phyloP scores from a whole-genome alignment of 2,888 invertebrate species.

The Margaritifera margaritifera region DNA sequence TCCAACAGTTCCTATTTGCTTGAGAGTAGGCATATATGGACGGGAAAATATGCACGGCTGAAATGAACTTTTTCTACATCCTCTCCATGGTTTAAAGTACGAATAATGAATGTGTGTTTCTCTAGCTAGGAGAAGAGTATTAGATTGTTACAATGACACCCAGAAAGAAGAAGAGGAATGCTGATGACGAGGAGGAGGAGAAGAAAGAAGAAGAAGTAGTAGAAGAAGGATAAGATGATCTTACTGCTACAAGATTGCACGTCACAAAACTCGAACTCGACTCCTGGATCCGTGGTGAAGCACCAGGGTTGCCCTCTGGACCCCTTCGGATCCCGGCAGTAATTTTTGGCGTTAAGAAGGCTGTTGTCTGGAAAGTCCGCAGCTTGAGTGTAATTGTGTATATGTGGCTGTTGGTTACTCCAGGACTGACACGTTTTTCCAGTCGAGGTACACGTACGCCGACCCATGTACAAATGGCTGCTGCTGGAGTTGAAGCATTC shows the following conservation, averaged over 20 bases:
- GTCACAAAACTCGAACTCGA: conserved; percentile 16
- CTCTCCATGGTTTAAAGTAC: too few species aligned
- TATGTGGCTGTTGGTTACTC: conserved; percentile 20
- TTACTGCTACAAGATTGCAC: conserved; percentile 20
- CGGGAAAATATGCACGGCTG: too few species aligned
- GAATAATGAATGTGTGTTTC: too few species aligned
- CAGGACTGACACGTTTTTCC: conserved; percentile 27
- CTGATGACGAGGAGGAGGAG: too few species aligned
- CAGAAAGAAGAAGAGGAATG: too few species aligned
- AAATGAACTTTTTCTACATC: too few species aligned
- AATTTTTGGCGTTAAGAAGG: conserved; percentile 4
- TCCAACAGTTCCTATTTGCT: too few species aligned
- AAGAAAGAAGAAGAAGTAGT: too few species aligned
- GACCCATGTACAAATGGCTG: conserved; percentile 16
- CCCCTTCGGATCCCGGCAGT: conserved; percentile 22
- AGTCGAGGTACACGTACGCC: conserved; percentile 14
- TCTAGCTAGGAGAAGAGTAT: too few species aligned
- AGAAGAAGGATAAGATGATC: too few species aligned
- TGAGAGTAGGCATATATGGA: too few species aligned
- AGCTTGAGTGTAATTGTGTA: conserved; percentile 7
- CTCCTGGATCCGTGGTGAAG: conserved; percentile 5
- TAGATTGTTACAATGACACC: too few species aligned
- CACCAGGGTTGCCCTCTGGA: conserved; percentile 22
- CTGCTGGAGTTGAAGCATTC: conserved; percentile 20
- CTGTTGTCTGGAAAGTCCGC: conserved; percentile 8